Evolutionary conservation across 2,888 invertebrate genomes (phyloP).

Genomic region (Dorcus hopei): DNA sequence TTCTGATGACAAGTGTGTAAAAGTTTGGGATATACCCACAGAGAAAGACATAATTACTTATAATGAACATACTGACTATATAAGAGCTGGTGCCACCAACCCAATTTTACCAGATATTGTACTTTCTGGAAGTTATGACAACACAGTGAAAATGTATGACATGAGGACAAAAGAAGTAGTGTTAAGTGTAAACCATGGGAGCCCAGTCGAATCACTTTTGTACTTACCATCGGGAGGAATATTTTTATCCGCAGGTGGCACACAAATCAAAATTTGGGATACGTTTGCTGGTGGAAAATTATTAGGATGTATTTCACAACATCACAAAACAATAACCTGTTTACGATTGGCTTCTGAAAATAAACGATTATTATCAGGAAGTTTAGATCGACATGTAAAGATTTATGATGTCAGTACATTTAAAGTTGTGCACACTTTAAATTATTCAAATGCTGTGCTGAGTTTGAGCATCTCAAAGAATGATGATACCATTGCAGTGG

Average conservation of each 20-base stretch:
- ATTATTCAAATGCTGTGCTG: conserved; percentile 87
- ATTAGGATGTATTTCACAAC: conserved; percentile 80
- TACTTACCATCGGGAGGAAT: conserved; percentile 88
- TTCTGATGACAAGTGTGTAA: conserved; percentile 85
- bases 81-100: conserved; percentile 79
- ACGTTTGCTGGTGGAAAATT: conserved; percentile 82
- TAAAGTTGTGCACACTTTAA: conserved; percentile 82
- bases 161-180: conserved; percentile 68
- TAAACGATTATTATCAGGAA: conserved; percentile 80
- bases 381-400: conserved; percentile 91
- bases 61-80: conserved; percentile 73
- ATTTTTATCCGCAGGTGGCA: conserved; percentile 88
- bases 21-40: conserved; percentile 88
- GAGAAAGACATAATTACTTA: conserved; percentile 69
- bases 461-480: conserved; percentile 73
- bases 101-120: conserved; percentile 73
- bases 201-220: conserved; percentile 84
- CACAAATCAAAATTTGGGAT: conserved; percentile 92
- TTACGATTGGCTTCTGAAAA: conserved; percentile 78
- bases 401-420: conserved; percentile 85
- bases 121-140: conserved; percentile 87
- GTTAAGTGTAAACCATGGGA: conserved; percentile 78
- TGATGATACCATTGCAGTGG: conserved; percentile 84
- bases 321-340: conserved; percentile 94
- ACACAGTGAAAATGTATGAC: conserved; percentile 84